These are phyloP conservation scores for Acrobasis consociella DNA, from an alignment of 2,888 invertebrate species.

Conservation along the genomic window DNA sequence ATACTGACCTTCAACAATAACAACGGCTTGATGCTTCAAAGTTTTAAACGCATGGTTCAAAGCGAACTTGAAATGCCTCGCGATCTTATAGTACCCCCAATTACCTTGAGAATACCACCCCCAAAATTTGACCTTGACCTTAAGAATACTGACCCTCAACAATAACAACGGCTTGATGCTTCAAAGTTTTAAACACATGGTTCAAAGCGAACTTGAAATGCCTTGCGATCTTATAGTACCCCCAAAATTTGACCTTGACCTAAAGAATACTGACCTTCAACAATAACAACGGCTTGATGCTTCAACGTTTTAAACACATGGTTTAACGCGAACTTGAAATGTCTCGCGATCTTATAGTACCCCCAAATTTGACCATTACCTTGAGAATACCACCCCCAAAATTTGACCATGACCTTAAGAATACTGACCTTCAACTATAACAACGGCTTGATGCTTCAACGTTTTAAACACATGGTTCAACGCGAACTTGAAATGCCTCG, in stretches of 20 bases:
- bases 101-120: constrained; percentile 54
- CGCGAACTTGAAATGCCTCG: constrained; percentile 98
- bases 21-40: too few relatives aligned
- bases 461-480: constrained; percentile 93
- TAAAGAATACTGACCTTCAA: constrained; percentile 88
- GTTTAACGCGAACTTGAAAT: constrained; percentile 98
- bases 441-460: constrained; percentile 83
- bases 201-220: constrained; percentile 99
- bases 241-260: constrained; percentile 85
- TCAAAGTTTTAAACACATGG: constrained; percentile 91
- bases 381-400: constrained; percentile 86
- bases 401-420: constrained; percentile 85
- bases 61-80: too few relatives aligned
- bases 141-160: constrained; percentile 90
- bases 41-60: too few relatives aligned
- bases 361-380: constrained; percentile 90
- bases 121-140: constrained; percentile 86
- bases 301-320: constrained; percentile 92
- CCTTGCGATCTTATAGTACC: constrained; percentile 97
- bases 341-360: constrained; percentile 98
- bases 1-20: too few relatives aligned
- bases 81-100: constrained; percentile 80
- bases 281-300: constrained; percentile 95
- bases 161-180: constrained; percentile 94
- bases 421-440: constrained; percentile 95